Evolutionary conservation across 2,113 vertebrate species (phyloP).

Genomic region (Xiphophorus hellerii): DNA sequence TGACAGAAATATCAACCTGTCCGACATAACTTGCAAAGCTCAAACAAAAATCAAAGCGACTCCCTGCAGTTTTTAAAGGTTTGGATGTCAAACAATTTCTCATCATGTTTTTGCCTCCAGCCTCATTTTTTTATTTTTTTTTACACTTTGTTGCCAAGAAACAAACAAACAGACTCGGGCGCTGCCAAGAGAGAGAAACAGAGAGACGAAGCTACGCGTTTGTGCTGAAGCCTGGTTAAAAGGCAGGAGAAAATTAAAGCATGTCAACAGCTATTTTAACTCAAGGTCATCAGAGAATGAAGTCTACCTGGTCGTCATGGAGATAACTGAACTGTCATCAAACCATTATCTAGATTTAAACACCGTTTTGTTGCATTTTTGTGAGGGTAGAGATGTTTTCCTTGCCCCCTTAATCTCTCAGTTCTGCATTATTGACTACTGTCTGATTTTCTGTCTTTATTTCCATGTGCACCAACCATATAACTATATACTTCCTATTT

Average conservation of each 20-base stretch:
- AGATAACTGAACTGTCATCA: neutral
- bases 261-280: slow-evolving; percentile 6
- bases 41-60: neutral
- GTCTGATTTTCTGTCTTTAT: neutral
- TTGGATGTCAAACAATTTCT: neutral
- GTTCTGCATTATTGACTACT: neutral
- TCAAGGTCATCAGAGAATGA: neutral
- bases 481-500: neutral
- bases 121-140: neutral
- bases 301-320: slow-evolving; percentile 11
- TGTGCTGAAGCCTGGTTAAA: neutral
- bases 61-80: neutral
- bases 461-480: neutral
- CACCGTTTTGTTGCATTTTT: neutral
- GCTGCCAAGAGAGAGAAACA: neutral
- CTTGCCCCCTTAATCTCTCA: neutral
- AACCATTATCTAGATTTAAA: neutral
- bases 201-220: neutral
- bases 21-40: neutral
- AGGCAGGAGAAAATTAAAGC: neutral
- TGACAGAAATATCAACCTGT: neutral
- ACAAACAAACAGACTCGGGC: neutral
- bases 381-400: neutral
- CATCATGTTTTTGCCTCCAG: neutral
- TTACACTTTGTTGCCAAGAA: neutral